Evolutionary conservation across 2,888 invertebrate genomes (phyloP).

Genomic region (Leucophenga montana): DNA sequence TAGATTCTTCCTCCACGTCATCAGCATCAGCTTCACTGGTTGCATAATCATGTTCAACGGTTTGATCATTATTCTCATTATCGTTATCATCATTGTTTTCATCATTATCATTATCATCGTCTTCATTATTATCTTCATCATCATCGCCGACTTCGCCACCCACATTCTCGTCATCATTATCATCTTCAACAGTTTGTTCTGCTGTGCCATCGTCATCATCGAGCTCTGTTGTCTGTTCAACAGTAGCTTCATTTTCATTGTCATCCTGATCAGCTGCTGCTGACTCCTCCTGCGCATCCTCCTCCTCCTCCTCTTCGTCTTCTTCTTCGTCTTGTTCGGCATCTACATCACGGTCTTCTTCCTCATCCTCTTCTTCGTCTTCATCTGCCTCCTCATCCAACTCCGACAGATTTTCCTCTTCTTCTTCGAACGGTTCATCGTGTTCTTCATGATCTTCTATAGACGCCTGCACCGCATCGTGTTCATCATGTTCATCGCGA

Average conservation of each 20-base stretch:
- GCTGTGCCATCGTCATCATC: constrained; percentile 69
- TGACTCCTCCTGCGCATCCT: constrained; percentile 65
- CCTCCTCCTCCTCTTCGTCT: constrained; percentile 63
- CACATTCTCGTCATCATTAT: constrained; percentile 59
- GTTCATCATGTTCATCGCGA: constrained; percentile 67
- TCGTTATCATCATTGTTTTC: constrained; percentile 48
- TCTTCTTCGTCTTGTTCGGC: constrained; percentile 70
- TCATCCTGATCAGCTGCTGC: constrained; percentile 52
- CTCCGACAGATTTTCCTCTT: constrained; percentile 42
- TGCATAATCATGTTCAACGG: constrained; percentile 45
- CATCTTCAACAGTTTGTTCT: constrained; percentile 38
- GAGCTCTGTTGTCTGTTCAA: constrained; percentile 66
- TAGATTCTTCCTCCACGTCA: constrained; percentile 42
- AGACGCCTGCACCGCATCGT: constrained; percentile 64
- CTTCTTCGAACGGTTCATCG: constrained; percentile 62
- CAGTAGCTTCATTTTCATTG: constrained; percentile 62
- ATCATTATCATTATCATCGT: constrained; percentile 50
- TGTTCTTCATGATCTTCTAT: constrained; percentile 69
- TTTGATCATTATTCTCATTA: constrained; percentile 60
- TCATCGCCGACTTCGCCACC: constrained; percentile 58
- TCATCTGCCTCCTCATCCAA: constrained; percentile 59
- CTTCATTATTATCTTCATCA: constrained; percentile 46
- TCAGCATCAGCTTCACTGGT: constrained; percentile 51
- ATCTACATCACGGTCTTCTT: constrained; percentile 61
- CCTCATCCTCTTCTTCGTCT: constrained; percentile 63